Percentiles rank a stretch among this genome's conserved stretches.
These are phyloP conservation scores for Ibidorhyncha struthersii DNA, from an alignment of 2,113 vertebrate genomes.

Conservation along the genomic window DNA sequence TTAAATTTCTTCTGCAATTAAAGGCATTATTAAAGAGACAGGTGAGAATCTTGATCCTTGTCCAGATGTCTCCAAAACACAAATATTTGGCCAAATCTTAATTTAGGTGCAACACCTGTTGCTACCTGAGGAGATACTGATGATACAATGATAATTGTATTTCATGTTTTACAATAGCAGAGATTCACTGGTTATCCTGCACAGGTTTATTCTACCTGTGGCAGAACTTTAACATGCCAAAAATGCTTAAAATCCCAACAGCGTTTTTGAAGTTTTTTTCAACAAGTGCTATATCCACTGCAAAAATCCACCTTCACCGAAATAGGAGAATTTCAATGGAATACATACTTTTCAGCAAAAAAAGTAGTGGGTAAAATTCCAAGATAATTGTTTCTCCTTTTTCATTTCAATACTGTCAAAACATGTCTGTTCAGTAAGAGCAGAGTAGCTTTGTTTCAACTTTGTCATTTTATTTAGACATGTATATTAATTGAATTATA, in stretches of 20 bases:
- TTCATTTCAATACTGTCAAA: slow-evolving; percentile 6
- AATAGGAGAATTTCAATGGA: neutral
- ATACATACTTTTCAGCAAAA: neutral
- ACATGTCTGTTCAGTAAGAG: neutral
- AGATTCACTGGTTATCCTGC: neutral
- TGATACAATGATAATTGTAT: neutral
- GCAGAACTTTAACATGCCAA: neutral
- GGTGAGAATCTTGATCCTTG: neutral
- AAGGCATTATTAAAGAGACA: neutral
- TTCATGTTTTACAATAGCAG: neutral
- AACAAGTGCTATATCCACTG: neutral
- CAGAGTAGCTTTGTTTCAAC: neutral
- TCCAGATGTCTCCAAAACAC: neutral
- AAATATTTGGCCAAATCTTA: neutral
- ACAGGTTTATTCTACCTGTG: neutral
- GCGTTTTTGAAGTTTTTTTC: accelerated
- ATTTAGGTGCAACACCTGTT: neutral
- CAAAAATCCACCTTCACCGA: neutral
- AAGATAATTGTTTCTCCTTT: neutral
- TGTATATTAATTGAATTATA: neutral
- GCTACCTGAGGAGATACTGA: neutral
- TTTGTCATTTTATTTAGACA: slow-evolving; percentile 2
- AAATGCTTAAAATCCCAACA: neutral
- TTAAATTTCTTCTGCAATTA: neutral
- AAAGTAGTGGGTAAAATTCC: neutral